Conservation (phyloP, 2,888 invertebrate species). For the Nowickia ferox region DNA sequence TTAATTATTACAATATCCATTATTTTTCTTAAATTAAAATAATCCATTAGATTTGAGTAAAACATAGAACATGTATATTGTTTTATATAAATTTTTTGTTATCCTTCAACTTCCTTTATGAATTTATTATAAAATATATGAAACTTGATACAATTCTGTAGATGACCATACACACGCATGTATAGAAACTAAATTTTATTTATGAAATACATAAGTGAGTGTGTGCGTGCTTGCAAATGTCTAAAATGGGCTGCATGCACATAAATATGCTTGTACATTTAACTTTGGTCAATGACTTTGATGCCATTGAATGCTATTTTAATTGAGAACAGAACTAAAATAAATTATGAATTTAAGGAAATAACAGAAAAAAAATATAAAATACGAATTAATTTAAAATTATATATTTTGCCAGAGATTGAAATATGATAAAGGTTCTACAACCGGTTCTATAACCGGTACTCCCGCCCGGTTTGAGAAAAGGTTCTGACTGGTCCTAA, state of each 20-base stretch:
- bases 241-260: neutral
- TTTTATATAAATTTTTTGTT: conserved; percentile 7
- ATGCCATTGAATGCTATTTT: conserved; percentile 52
- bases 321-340: conserved; percentile 10
- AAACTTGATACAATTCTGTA: conserved; percentile 36
- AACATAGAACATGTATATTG: conserved; percentile 1
- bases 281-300: conserved; percentile 55
- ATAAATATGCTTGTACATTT: neutral
- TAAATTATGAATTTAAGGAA: neutral
- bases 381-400: neutral
- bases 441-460: too few species aligned
- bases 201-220: neutral
- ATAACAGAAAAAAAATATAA: neutral
- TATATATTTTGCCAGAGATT: neutral
- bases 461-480: too few species aligned
- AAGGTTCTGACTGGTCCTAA: too few species aligned
- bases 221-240: neutral
- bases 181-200: neutral
- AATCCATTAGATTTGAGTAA: conserved; percentile 36
- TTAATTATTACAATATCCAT: neutral
- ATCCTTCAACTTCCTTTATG: conserved; percentile 58
- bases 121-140: conserved; percentile 49
- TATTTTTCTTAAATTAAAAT: conserved; percentile 53
- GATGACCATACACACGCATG: neutral
- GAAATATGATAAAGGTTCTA: neutral